phyloP scores from a whole-genome alignment of 92 coral and sea anemone species.

The Phymanthus crucifer region DNA sequence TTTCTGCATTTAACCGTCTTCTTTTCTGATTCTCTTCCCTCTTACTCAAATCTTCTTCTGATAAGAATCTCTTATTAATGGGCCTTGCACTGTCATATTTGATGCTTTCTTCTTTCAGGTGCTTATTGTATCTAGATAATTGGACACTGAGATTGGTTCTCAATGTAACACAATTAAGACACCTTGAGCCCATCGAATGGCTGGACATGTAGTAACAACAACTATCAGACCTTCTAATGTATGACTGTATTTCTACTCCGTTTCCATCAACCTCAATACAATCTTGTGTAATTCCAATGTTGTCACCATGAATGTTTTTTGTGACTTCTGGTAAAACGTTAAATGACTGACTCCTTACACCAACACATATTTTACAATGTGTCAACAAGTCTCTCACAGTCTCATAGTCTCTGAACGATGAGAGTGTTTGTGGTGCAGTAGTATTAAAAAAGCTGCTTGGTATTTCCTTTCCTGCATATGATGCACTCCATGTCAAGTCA shows the following conservation, averaged over 20 bases:
- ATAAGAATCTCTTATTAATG: conserved; percentile 33
- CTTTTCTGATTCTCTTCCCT: conserved; percentile 39
- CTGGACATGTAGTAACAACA: neutral
- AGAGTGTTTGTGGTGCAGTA: no score
- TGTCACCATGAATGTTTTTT: no score
- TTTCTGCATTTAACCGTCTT: conserved; percentile 46
- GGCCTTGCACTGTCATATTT: neutral
- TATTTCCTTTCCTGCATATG: no score
- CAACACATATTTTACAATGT: no score
- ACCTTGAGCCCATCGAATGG: neutral
- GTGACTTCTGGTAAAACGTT: no score
- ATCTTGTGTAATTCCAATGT: no score
- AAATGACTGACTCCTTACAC: no score
- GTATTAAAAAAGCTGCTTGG: no score
- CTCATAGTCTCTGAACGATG: no score
- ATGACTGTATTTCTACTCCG: neutral
- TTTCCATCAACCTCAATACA: neutral
- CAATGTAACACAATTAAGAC: neutral
- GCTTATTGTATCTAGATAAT: conserved; percentile 7
- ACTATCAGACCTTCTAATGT: neutral
- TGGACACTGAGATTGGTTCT: conserved; percentile 30
- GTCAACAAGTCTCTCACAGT: no score
- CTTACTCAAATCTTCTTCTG: conserved; percentile 20
- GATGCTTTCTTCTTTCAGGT: neutral
- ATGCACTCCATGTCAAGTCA: no score